Conservation (phyloP, 2,888 invertebrate species). For the Halocaridina rubra region DNA sequence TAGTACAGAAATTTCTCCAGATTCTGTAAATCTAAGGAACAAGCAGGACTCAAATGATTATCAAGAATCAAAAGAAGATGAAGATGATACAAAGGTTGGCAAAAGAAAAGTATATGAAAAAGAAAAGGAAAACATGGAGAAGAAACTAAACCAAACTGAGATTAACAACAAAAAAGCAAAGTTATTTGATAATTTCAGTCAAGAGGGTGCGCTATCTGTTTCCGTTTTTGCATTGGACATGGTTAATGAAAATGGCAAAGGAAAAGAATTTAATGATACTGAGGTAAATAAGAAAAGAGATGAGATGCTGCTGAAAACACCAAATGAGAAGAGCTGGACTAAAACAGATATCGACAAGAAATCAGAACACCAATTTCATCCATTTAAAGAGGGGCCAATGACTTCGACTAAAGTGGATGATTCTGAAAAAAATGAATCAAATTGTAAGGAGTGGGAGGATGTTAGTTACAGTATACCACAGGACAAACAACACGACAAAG, state of each 20-base stretch:
- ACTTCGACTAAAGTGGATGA: not conserved
- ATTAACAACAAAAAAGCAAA: not conserved
- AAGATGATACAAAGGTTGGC: not conserved
- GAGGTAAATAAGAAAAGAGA: not conserved
- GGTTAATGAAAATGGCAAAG: not conserved
- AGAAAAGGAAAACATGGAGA: not conserved
- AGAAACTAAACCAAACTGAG: not conserved
- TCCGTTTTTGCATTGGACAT: not conserved
- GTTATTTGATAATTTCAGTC: not conserved
- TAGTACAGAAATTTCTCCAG: too few species aligned
- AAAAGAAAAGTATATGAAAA: not conserved
- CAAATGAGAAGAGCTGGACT: not conserved
- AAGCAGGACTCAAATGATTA: too few species aligned
- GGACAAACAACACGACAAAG: too few species aligned
- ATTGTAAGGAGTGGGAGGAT: too few species aligned
- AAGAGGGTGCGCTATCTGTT: not conserved
- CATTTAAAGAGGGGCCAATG: not conserved
- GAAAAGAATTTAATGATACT: not conserved
- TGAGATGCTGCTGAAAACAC: not conserved
- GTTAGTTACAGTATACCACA: too few species aligned
- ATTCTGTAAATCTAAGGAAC: too few species aligned
- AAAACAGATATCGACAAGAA: not conserved
- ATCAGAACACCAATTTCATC: not conserved
- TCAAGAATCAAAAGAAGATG: not conserved
- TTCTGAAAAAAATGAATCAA: not conserved